These are phyloP conservation scores for Polyergus mexicanus DNA, from an alignment of 1,140 invertebrate genomes.

Conservation along the genomic window DNA sequence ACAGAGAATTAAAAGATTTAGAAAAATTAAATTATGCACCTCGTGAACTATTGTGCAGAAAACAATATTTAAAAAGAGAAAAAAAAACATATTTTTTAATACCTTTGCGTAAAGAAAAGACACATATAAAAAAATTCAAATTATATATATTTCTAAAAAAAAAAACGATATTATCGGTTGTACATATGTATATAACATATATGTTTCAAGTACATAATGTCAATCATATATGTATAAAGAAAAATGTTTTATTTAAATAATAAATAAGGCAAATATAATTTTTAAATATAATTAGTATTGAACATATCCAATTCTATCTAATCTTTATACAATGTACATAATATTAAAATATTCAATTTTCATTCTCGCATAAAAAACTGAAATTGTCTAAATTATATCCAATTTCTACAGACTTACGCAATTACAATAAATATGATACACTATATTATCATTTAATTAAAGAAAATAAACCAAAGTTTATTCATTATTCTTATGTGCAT, in stretches of 20 bases:
- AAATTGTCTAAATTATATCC: neutral
- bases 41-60: neutral
- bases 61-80: neutral
- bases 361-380: neutral
- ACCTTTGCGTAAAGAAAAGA: too few relatives aligned
- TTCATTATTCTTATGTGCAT: neutral
- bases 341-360: neutral
- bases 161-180: neutral
- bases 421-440: neutral
- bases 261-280: neutral
- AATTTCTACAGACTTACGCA: neutral
- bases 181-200: too few relatives aligned
- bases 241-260: neutral
- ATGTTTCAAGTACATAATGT: neutral
- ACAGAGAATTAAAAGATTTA: neutral
- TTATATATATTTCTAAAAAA: neutral
- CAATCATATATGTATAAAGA: neutral
- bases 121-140: neutral
- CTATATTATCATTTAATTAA: conserved; percentile 10
- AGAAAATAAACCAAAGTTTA: neutral
- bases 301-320: too few relatives aligned
- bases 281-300: neutral
- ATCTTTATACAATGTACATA: neutral
- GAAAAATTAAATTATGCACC: neutral
- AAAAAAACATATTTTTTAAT: neutral